Percentiles rank a stretch among this genome's conserved stretches.
Evolutionary conservation across 2,797 vertebrate species (phyloP).

Genomic region (Coregonus ussuriensis): DNA sequence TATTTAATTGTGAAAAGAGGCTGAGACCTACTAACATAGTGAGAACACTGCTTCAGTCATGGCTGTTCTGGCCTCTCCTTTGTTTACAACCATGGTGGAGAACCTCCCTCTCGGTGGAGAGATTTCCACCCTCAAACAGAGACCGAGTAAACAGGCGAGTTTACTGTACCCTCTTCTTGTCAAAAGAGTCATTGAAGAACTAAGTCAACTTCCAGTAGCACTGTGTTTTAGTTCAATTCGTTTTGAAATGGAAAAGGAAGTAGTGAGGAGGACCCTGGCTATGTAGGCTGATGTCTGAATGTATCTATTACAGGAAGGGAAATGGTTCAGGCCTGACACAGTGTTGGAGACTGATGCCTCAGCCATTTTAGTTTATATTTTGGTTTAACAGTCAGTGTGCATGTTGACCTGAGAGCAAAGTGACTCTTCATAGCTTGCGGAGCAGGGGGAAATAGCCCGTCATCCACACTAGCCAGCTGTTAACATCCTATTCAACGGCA

Average conservation of each 20-base stretch:
- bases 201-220: neutral
- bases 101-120: too few relatives aligned
- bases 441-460: neutral
- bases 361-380: too few relatives aligned
- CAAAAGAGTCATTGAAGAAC: too few relatives aligned
- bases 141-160: neutral
- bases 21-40: neutral
- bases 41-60: conserved; percentile 1
- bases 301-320: too few relatives aligned
- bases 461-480: neutral
- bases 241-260: neutral
- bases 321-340: neutral
- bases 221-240: neutral
- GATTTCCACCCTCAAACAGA: neutral
- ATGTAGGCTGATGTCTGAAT: too few relatives aligned
- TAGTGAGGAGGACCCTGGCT: neutral
- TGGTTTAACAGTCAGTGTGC: too few relatives aligned
- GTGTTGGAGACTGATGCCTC: neutral
- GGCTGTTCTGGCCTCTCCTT: neutral
- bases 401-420: too few relatives aligned
- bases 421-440: too few relatives aligned
- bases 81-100: neutral
- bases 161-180: neutral
- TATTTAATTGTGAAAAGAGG: neutral
- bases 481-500: neutral